Evolutionary conservation across 2,113 vertebrate genomes (phyloP), one percentile per base, ranked within the genome.

Genomic region (Carassius gibelio): DNA sequence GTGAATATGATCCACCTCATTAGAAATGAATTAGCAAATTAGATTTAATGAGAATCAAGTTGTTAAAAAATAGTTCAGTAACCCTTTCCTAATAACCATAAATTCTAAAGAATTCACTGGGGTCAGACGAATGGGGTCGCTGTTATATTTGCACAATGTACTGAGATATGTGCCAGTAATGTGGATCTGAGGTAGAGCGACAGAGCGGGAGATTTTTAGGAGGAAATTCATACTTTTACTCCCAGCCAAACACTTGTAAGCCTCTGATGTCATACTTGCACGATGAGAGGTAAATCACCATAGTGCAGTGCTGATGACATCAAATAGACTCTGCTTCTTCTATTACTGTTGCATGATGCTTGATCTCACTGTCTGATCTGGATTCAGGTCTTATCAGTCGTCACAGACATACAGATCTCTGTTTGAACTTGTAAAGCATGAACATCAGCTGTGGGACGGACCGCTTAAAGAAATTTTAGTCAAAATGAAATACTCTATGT

Each of bases 261-360:
- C 81, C n/a, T 69, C 26, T 84, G 81, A 88, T 88, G 87, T 88
- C 81, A 71, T 76, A 76, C 50, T 88, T 79, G 76, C 84, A 88
- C 76, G 84, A 84, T 42, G 81, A 76, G 69, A 57, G 55, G 59
- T 71, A 72, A 75, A 86, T 66, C 55, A 86, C 26, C 26, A 19
- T 34, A 77, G 80, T 83, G 66, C 55, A 66, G 75, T 69, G 30
- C 68, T 36, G 81, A 88, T 88, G 26, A 15, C 52, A 77, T 75
- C 59, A 45, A 83, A 84, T 84, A 82, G 75, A 75, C 52, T 45
- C 38, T 64, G 30, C 23, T 81, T 84, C 77, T 86, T 88, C 85
- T 78, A 50, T 86, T 88, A 80, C 77, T 86, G 85, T 86, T 82
- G 62, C 78, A 3, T 76, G 72, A 59, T 48, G 83, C 87, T 81